phyloP scores from a whole-genome alignment of 2,797 vertebrate species.

The Pelodytes ibericus region DNA sequence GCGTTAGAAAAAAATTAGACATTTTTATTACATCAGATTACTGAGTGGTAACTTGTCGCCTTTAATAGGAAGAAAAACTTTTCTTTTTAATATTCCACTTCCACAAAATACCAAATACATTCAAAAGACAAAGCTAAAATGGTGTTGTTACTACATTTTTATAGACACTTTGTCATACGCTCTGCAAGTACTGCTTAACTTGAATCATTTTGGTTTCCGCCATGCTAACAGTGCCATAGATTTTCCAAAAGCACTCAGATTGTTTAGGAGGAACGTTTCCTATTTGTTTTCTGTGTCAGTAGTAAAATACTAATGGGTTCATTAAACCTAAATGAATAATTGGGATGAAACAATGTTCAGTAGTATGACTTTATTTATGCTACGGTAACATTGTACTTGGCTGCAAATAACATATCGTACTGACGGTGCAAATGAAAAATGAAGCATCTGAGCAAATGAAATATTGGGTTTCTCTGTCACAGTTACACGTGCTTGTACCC shows the following conservation, averaged over 20 bases:
- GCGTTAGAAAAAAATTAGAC: not conserved
- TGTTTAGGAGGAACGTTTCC: conserved; percentile 13
- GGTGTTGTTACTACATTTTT: conserved; percentile 22
- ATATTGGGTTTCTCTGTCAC: too few species aligned
- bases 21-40: conserved; percentile 20
- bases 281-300: conserved; percentile 36
- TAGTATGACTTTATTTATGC: not conserved
- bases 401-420: too few species aligned
- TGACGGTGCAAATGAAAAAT: too few species aligned
- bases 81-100: conserved; percentile 24
- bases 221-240: conserved; percentile 17
- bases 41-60: not conserved
- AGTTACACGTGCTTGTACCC: too few species aligned
- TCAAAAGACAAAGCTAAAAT: conserved; percentile 21
- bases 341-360: not conserved
- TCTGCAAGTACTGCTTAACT: conserved; percentile 12
- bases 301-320: conserved; percentile 33
- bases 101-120: conserved; percentile 17
- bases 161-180: conserved; percentile 2
- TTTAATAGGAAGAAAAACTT: not conserved
- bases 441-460: too few species aligned
- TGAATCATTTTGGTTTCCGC: conserved; percentile 36
- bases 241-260: conserved; percentile 32
- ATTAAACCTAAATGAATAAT: conserved; percentile 39
- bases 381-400: not conserved